A percentile compares a stretch with the other conserved stretches of the same genome.
phyloP scores from a whole-genome alignment of 2,888 invertebrate species.

The Caenorhabditis angaria region DNA sequence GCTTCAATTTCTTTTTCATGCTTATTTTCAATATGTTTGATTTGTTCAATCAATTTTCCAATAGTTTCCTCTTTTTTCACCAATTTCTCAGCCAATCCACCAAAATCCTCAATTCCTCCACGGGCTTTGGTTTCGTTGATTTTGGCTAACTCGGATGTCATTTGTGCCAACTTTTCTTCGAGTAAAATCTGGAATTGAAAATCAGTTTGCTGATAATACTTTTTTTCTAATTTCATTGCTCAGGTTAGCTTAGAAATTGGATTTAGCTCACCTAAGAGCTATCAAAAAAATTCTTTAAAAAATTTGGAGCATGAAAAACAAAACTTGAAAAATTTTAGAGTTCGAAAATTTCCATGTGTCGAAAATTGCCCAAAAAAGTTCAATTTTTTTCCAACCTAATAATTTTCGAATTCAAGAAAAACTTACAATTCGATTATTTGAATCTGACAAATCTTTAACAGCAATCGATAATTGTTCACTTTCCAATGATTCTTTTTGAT shows the following conservation, averaged over 20 bases:
- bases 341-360: too few relatives aligned
- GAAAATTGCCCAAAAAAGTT: background rate
- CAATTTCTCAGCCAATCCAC: conserved; percentile 53
- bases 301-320: too few relatives aligned
- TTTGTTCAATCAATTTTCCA: conserved; percentile 78
- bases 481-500: conserved; percentile 57
- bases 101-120: conserved; percentile 52
- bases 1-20: background rate
- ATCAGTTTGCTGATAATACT: too few relatives aligned
- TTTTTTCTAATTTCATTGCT: too few relatives aligned
- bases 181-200: conserved; percentile 36
- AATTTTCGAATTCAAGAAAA: background rate
- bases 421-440: conserved; percentile 74
- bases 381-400: too few relatives aligned
- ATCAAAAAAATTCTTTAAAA: too few relatives aligned
- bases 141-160: conserved; percentile 9
- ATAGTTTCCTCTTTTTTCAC: conserved; percentile 59
- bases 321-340: too few relatives aligned
- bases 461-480: conserved; percentile 76
- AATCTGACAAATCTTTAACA: conserved; percentile 75
- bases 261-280: too few relatives aligned
- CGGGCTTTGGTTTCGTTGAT: conserved; percentile 3
- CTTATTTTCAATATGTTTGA: conserved; percentile 17
- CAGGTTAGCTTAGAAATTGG: too few relatives aligned
- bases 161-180: conserved; percentile 36